Evolutionary conservation across 2,888 invertebrate genomes (phyloP).

Genomic region (Drosophila histrio): DNA sequence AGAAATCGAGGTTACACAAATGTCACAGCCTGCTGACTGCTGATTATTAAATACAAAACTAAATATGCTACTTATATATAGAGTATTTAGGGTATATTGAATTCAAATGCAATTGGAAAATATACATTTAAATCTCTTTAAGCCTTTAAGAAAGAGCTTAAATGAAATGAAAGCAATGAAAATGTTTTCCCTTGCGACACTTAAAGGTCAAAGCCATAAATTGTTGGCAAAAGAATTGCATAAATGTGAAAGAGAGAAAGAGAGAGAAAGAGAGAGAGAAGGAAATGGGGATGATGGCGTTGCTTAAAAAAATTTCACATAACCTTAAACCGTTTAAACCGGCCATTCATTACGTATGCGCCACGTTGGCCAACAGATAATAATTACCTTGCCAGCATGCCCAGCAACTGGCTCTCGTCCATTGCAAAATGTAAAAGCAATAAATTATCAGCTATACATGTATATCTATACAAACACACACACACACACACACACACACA

Average conservation of each 20-base stretch:
- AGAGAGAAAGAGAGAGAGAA: not conserved
- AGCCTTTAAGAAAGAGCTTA: constrained; percentile 22
- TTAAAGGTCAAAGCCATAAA: constrained; percentile 60
- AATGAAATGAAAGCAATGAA: constrained; percentile 39
- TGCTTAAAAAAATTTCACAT: constrained; percentile 46
- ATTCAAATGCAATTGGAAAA: not conserved
- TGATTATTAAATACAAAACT: not conserved
- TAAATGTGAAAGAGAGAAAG: constrained; percentile 20
- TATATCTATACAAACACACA: constrained; percentile 12
- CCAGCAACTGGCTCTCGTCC: constrained; percentile 26
- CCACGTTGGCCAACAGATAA: constrained; percentile 61
- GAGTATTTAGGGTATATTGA: not conserved
- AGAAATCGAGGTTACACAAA: not conserved
- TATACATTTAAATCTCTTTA: constrained; percentile 7
- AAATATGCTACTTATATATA: not conserved
- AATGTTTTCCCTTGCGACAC: constrained; percentile 26
- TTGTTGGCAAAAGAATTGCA: constrained; percentile 32
- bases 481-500: constrained; percentile 29
- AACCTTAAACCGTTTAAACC: constrained; percentile 61
- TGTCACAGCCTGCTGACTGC: not conserved
- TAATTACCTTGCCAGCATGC: constrained; percentile 66
- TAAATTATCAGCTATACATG: constrained; percentile 63
- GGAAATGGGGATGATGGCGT: not conserved
- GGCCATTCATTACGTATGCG: constrained; percentile 70
- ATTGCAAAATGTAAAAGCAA: constrained; percentile 39